Evolutionary conservation across 2,888 invertebrate genomes (phyloP), one percentile per base, ranked within the genome.

Genomic region (Mellilla xanthometata): DNA sequence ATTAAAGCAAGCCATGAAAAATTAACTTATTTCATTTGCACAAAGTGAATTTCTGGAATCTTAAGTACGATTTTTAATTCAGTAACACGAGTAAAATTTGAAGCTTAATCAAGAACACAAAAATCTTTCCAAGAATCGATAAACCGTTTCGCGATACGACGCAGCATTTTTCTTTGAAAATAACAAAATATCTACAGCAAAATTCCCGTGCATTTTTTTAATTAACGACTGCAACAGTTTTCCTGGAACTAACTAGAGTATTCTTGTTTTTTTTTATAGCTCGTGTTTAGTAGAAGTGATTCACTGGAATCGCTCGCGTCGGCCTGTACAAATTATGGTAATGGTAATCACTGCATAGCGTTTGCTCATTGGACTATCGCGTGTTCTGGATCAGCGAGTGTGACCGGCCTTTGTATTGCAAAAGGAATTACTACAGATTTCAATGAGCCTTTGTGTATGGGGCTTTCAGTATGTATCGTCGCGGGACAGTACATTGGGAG

Each of bases 361-460:
- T 42, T 47, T 49, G 60, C 54, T 60, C 60, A 54, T 53, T 71
- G 60, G 62, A 62, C 62, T 68, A 68, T 72, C 57, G 68, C 73
- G 69, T 74, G 77, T 72, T 76, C 60, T 72, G 75, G 72, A 74
- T 76, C 76, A 70, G 48, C 54, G 68, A 54, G 57, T 59, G 65
- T 62, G 62, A 66, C 65, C 57, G 48, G 44, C 31, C 47, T 57
- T 51, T 48, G 34, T 45, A 33, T 9, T 39, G 30, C 22, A 30
- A 24, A 36, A n/a, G 30, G 24, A 4, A 19, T 19, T 19, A 19
- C 6, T 6, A 19, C 4, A 6, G 2, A 19, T 19, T 19, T 5
- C 15, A 19, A 19, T 19, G 1, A 5, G 15, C 15, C 6, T 9
- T n/a, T 15, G 13, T 1, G 12, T 1, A 30, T 4, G 13, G 9